Conservation (phyloP, 2,888 invertebrate species). For the Abscondita cerata region DNA sequence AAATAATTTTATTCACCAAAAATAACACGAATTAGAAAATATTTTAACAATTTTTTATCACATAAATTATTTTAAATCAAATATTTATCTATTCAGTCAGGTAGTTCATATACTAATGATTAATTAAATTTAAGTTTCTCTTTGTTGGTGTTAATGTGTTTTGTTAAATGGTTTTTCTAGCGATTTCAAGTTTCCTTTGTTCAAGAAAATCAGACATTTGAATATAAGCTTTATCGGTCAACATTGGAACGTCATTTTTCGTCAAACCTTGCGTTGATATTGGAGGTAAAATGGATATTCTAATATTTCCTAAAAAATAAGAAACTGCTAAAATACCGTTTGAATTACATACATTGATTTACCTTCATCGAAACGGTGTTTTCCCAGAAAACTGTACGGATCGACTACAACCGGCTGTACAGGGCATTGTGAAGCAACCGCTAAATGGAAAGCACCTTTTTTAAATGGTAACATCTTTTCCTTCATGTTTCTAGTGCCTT, state of each 20-base stretch:
- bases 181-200: conserved; percentile 39
- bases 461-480: conserved; percentile 87
- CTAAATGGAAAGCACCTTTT: conserved; percentile 95
- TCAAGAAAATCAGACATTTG: conserved; percentile 72
- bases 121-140: conserved; percentile 12
- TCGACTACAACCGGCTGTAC: conserved; percentile 91
- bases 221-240: conserved; percentile 72
- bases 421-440: conserved; percentile 81
- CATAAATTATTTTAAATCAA: conserved; percentile 25
- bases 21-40: conserved; percentile 10
- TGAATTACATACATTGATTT: conserved; percentile 44
- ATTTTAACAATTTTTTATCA: conserved; percentile 21
- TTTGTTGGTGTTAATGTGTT: conserved; percentile 11
- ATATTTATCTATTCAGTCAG: conserved; percentile 7
- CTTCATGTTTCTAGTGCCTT: conserved; percentile 86
- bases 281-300: conserved; percentile 76
- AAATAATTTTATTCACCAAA: conserved; percentile 26
- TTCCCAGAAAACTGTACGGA: conserved; percentile 75
- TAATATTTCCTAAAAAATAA: conserved; percentile 66
- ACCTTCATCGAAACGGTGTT: conserved; percentile 69
- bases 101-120: conserved; percentile 10
- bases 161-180: conserved; percentile 12
- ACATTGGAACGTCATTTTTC: conserved; percentile 67
- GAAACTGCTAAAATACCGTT: too few relatives aligned
- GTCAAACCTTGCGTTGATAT: conserved; percentile 70